Base-by-base conservation (phyloP, 2,888 invertebrate genomes). In the Caenorhabditis sp. region DNA sequence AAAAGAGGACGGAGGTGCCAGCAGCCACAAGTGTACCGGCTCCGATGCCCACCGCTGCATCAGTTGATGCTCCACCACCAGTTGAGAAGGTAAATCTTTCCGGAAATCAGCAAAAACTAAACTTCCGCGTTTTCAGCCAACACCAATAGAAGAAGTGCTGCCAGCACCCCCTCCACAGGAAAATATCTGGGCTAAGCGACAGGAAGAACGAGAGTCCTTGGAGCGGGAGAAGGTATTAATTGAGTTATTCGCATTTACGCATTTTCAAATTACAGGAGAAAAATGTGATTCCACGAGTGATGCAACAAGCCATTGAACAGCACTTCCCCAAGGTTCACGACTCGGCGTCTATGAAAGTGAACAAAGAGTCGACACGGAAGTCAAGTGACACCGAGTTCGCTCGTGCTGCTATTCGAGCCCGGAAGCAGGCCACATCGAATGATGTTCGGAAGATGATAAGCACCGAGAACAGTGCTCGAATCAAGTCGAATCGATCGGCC, bases 121-220 rank as follows among this genome's bases (percentile, higher is more conserved):
- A 27, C 27, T 24, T n/a, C n/a, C 20, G 1, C 6, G 24, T 20
- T 32, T 50, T 37, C n/a, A 56, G 50, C 35, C 50, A 15, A 11
- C 50, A n/a, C 41, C 43, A 8, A 15, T 56, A 2, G 62, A 79
- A 24, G 77, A 81, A 17, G 50, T 78, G 20, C 43, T 56, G 11
- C 63, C 63, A 13, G 78, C 78, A 0, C 77, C 82, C 30, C 65
- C 79, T 9, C 81, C 79, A n/a, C 55, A 79, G 1, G 86, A 83
- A 50, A 88, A 88, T 61, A 74, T 88, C 5, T 88, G 88, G 88
- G 85, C 85, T 43, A 87, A 88, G 65, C 68, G 88, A 7, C 73
- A 75, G 56, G 87, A 87, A 59, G 87, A 88, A 27, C 71, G 84
- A 2, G 84, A 81, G 37, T 79, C 80, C 2, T 73, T 80, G 43